Conservation (phyloP, 2,113 vertebrate species). For the Thunnus maccoyii region DNA sequence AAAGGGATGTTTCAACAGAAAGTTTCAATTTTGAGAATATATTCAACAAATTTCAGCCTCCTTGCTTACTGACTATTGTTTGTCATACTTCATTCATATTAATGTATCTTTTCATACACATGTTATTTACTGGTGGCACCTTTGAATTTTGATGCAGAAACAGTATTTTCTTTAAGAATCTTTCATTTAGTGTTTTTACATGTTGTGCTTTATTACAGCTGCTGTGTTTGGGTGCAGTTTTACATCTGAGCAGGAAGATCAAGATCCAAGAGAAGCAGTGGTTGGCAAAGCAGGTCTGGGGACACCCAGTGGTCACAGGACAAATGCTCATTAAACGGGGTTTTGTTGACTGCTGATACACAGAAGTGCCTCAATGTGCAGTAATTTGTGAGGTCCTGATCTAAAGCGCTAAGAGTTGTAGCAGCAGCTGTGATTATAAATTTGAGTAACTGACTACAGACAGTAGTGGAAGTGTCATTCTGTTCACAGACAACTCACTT, state of each 20-base stretch:
- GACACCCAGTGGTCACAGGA: constrained; percentile 49
- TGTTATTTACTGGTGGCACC: no score
- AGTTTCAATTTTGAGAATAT: not conserved
- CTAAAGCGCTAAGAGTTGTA: not conserved
- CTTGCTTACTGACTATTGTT: not conserved
- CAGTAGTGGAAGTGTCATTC: constrained; percentile 15
- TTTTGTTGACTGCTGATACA: not conserved
- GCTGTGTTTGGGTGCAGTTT: not conserved
- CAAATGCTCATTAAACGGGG: not conserved
- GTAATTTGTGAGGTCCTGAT: not conserved
- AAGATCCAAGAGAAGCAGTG: not conserved
- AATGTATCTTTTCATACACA: not conserved
- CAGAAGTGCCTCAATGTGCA: not conserved
- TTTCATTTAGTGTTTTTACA: not conserved
- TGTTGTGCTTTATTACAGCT: not conserved
- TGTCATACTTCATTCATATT: not conserved
- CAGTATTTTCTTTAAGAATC: no score
- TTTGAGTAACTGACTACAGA: constrained; percentile 4
- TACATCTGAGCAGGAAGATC: not conserved
- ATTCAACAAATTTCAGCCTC: not conserved
- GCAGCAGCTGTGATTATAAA: constrained; percentile 24
- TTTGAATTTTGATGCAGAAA: no score
- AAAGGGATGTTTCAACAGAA: not conserved
- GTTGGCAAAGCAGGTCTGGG: constrained; percentile 28
- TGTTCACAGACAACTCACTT: constrained; percentile 81